Percentiles rank a stretch among this genome's conserved stretches.
These are phyloP conservation scores for Aporophyla nigra DNA, from an alignment of 2,888 invertebrate species.

Conservation along the genomic window DNA sequence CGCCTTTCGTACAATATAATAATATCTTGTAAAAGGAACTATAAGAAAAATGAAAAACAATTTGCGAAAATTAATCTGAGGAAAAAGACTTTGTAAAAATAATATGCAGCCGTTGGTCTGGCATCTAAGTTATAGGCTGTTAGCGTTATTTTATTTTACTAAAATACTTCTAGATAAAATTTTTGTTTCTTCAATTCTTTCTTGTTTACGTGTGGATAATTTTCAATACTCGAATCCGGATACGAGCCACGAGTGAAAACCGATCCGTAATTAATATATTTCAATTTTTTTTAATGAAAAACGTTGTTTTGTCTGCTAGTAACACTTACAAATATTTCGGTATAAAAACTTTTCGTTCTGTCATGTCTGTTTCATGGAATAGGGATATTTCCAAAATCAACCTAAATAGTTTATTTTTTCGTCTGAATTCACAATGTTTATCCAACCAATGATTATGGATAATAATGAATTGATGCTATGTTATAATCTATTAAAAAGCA, in stretches of 20 bases:
- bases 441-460: not conserved
- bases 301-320: not conserved
- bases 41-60: conserved; percentile 66
- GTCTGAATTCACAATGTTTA: not conserved
- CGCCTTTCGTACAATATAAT: conserved; percentile 9
- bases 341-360: not conserved
- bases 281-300: not conserved
- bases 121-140: conserved; percentile 1
- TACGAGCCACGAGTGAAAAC: not conserved
- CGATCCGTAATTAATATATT: not conserved
- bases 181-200: not conserved
- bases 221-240: not conserved
- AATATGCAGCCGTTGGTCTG: conserved; percentile 54
- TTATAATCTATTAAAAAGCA: not conserved
- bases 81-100: conserved; percentile 60
- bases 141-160: not conserved
- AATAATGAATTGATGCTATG: not conserved
- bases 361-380: not conserved
- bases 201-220: not conserved
- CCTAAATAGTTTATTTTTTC: not conserved
- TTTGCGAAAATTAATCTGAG: conserved; percentile 64
- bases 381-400: not conserved
- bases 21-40: conserved; percentile 56
- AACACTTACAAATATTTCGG: not conserved
- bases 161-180: not conserved